Evolutionary conservation across 1,140 invertebrate species (phyloP).

Genomic region (Drosophila neocordata): DNA sequence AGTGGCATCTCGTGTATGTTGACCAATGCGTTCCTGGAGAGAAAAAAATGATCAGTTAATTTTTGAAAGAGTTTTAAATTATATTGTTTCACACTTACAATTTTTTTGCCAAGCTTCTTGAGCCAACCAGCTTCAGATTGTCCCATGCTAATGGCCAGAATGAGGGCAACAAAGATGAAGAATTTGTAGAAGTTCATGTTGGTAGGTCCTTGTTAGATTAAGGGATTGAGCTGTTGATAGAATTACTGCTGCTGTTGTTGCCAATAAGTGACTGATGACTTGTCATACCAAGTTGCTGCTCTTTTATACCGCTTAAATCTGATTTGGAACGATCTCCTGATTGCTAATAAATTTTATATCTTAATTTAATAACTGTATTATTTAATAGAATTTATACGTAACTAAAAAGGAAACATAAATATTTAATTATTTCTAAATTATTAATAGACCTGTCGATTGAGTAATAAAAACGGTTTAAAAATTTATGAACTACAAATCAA

Average conservation of each 20-base stretch:
- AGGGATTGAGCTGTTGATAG: neutral
- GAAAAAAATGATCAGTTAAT: neutral
- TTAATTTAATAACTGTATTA: too few relatives aligned
- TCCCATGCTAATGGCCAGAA: constrained; percentile 62
- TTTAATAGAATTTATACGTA: too few relatives aligned
- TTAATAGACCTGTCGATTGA: too few relatives aligned
- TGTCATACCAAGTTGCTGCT: neutral
- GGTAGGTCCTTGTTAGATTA: neutral
- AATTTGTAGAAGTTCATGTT: constrained; percentile 74
- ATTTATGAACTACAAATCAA: neutral
- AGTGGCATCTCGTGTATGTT: constrained; percentile 68
- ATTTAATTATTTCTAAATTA: too few relatives aligned
- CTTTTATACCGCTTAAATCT: constrained; percentile 28
- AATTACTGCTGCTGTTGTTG: neutral
- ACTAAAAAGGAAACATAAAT: too few relatives aligned
- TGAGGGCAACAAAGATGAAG: constrained; percentile 67
- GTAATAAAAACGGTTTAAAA: too few relatives aligned
- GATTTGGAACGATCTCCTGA: constrained; percentile 22
- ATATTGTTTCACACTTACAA: constrained; percentile 50
- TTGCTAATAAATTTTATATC: too few relatives aligned
- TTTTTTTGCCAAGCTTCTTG: constrained; percentile 70
- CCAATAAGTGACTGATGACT: constrained; percentile 35
- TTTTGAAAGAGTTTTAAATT: neutral
- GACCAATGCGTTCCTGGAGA: constrained; percentile 59
- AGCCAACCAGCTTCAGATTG: constrained; percentile 70